Percentiles rank a stretch among this genome's conserved stretches.
phyloP scores from a whole-genome alignment of 92 coral and sea anemone species.

The Zoanthus sansibaricus region DNA sequence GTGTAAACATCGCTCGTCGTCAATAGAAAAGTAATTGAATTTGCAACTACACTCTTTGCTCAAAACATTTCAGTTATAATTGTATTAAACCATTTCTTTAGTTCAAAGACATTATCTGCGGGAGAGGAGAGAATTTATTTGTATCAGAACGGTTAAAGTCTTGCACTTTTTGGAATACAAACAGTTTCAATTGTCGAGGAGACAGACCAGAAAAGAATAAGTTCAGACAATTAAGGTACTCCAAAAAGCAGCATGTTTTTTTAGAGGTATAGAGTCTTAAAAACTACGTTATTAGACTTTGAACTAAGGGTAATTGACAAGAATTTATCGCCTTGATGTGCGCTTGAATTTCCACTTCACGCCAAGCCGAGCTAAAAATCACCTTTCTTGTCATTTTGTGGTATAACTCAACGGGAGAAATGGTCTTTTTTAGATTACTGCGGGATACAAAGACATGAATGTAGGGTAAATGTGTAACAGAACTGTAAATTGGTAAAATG shows the following conservation, averaged over 20 bases:
- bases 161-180: background rate
- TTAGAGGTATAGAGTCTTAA: no score
- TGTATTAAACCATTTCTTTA: slow-evolving; percentile 2
- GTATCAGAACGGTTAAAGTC: slow-evolving; percentile 26
- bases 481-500: no score
- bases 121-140: slow-evolving; percentile 24
- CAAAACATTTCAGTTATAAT: slow-evolving; percentile 16
- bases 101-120: slow-evolving; percentile 21
- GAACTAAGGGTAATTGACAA: background rate
- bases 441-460: background rate
- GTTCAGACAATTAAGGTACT: background rate
- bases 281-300: background rate
- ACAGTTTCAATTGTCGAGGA: background rate
- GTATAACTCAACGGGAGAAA: slow-evolving; percentile 26
- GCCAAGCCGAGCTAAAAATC: slow-evolving; percentile 23
- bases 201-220: background rate
- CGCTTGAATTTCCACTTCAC: background rate
- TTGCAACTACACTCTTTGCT: slow-evolving; percentile 5
- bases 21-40: slow-evolving; percentile 41
- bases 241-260: background rate
- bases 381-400: background rate
- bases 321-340: background rate
- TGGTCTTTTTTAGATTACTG: background rate
- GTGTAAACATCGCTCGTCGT: slow-evolving; percentile 19
- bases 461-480: no score